These are phyloP conservation scores for Porites rus DNA, from an alignment of 92 coral and sea anemone species.

Conservation along the genomic window DNA sequence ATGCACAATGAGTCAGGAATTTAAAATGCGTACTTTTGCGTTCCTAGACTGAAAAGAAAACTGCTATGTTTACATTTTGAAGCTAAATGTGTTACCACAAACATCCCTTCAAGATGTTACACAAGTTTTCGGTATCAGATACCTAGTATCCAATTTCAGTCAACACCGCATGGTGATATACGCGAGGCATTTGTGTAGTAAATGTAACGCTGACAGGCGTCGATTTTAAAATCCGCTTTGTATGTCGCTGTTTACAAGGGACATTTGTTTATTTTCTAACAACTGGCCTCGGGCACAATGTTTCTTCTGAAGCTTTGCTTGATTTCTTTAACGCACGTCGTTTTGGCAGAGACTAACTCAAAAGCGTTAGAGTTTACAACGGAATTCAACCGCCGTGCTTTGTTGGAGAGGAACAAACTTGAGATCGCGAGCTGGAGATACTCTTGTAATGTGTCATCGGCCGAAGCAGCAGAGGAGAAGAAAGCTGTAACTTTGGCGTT, in stretches of 20 bases:
- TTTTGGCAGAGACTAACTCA: not conserved
- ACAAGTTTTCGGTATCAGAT: constrained; percentile 1
- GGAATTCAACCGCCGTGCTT: constrained; percentile 55
- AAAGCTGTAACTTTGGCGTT: constrained; percentile 43
- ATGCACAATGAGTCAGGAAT: no score
- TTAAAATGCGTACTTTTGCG: no score
- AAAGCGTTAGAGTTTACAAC: constrained; percentile 60
- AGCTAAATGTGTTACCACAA: not conserved
- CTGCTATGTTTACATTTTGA: not conserved
- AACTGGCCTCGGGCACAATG: not conserved
- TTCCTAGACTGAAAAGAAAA: no score
- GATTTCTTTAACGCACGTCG: constrained; percentile 1
- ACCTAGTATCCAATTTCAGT: constrained; percentile 23
- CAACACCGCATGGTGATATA: constrained; percentile 7
- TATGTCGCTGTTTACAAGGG: not conserved
- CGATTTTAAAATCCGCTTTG: not conserved
- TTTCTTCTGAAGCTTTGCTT: not conserved
- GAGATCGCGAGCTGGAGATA: constrained; percentile 65
- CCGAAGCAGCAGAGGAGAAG: constrained; percentile 32
- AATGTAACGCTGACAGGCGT: not conserved
- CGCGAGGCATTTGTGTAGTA: not conserved
- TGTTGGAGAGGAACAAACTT: constrained; percentile 27
- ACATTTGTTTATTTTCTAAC: not conserved
- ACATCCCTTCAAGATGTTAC: not conserved
- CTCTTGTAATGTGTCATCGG: constrained; percentile 67